phyloP scores from a whole-genome alignment of 2,797 vertebrate species.

The Acanthornis magna region DNA sequence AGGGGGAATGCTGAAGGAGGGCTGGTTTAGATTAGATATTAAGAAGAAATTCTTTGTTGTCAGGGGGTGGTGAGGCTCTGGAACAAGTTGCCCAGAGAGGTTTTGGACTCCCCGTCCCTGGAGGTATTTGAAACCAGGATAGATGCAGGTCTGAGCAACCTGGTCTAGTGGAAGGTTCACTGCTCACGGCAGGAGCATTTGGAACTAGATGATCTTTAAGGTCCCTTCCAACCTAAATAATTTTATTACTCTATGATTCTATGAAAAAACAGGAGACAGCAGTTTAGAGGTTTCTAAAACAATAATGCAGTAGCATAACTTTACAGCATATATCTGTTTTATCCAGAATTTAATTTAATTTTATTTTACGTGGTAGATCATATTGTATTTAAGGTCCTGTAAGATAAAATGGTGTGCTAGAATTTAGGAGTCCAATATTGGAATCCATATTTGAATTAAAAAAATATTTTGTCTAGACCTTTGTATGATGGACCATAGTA shows the following conservation, averaged over 20 bases:
- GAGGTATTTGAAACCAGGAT: not conserved
- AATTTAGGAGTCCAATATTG: not conserved
- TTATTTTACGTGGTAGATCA: not conserved
- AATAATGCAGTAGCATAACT: not conserved
- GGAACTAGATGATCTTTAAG: not conserved
- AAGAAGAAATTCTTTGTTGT: not conserved
- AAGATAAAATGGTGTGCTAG: not conserved
- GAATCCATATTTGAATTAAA: not conserved
- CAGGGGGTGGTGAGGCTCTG: not conserved
- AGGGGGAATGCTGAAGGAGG: not conserved
- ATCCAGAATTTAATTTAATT: not conserved
- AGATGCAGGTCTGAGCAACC: not conserved
- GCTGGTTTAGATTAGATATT: not conserved
- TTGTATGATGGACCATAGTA: not conserved
- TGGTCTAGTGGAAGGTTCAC: not conserved
- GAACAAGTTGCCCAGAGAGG: not conserved
- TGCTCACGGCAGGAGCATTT: not conserved
- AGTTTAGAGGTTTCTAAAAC: not conserved
- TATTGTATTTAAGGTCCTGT: not conserved
- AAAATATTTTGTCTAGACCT: not conserved
- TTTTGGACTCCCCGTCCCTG: not conserved
- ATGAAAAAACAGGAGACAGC: not conserved
- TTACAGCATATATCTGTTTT: not conserved
- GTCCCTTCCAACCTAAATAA: rapidly evolving
- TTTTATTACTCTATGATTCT: not conserved